Conservation (phyloP, 2,888 invertebrate genomes). For the Kryphioiulus occultus region DNA sequence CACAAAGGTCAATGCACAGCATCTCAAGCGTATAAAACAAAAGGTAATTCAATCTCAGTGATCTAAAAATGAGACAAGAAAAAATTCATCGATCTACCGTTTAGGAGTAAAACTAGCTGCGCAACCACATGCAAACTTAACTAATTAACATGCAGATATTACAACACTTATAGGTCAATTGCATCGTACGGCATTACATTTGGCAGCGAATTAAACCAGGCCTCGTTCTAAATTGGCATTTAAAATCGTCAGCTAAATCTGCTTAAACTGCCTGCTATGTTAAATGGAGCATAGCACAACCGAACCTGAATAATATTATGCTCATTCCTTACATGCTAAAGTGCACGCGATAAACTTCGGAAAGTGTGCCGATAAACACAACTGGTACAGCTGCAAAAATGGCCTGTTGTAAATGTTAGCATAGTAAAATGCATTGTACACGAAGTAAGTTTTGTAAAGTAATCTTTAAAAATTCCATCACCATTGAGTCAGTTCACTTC, state of each 20-base stretch:
- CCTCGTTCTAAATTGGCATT: not conserved
- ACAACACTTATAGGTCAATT: not conserved
- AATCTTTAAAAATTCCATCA: not conserved
- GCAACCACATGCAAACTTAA: not conserved
- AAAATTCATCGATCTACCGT: not conserved
- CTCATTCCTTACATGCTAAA: not conserved
- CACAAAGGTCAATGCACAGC: not conserved
- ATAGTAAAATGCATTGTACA: not conserved
- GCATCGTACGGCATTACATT: not conserved
- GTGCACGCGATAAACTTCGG: not conserved
- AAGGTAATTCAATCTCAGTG: constrained; percentile 2
- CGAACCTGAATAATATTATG: not conserved
- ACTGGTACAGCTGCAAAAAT: not conserved
- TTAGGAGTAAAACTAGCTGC: not conserved
- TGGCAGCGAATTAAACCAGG: not conserved
- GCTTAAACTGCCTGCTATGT: too few relatives aligned
- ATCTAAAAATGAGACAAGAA: not conserved
- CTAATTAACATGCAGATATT: not conserved
- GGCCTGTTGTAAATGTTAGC: not conserved
- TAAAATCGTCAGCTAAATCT: not conserved
- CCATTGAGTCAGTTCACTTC: not conserved
- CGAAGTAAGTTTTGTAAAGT: not conserved
- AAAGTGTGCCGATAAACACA: not conserved
- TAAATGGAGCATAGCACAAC: not conserved
- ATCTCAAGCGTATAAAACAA: not conserved